Percentiles rank a stretch among this genome's conserved stretches.
phyloP scores from a whole-genome alignment of 2,113 vertebrate species.

The Micromys minutus region DNA sequence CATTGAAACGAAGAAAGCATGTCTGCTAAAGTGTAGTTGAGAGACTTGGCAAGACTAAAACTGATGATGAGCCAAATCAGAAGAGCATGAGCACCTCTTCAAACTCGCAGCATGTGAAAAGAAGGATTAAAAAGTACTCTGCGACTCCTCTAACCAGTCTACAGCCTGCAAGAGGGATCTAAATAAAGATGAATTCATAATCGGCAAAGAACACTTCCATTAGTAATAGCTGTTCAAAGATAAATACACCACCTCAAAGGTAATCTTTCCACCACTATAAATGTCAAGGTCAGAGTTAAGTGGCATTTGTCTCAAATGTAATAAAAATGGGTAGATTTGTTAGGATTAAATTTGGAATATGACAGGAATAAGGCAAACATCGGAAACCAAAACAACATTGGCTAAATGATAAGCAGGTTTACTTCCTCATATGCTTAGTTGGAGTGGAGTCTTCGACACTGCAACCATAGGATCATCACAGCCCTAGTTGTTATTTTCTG shows the following conservation, averaged over 20 bases:
- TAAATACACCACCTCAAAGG: not conserved
- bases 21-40: not conserved
- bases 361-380: slow-evolving; percentile 27
- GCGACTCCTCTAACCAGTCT: not conserved
- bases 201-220: slow-evolving; percentile 1
- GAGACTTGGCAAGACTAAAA: slow-evolving; percentile 48
- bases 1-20: slow-evolving; percentile 54
- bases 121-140: not conserved
- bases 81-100: slow-evolving; percentile 45
- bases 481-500: not conserved
- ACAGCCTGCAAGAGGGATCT: not conserved
- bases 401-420: not conserved
- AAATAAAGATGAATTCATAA: slow-evolving; percentile 35
- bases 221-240: slow-evolving; percentile 41
- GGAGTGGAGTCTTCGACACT: not conserved
- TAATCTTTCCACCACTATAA: not conserved
- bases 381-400: slow-evolving; percentile 28
- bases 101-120: not conserved
- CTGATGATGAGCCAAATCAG: slow-evolving; percentile 6
- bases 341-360: not conserved
- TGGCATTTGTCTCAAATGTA: not conserved
- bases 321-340: not conserved
- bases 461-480: not conserved
- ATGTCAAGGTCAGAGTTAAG: slow-evolving; percentile 42
- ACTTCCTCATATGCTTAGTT: not conserved